Base-by-base conservation (phyloP, 2,113 vertebrate genomes). In the Barbus barbus region DNA sequence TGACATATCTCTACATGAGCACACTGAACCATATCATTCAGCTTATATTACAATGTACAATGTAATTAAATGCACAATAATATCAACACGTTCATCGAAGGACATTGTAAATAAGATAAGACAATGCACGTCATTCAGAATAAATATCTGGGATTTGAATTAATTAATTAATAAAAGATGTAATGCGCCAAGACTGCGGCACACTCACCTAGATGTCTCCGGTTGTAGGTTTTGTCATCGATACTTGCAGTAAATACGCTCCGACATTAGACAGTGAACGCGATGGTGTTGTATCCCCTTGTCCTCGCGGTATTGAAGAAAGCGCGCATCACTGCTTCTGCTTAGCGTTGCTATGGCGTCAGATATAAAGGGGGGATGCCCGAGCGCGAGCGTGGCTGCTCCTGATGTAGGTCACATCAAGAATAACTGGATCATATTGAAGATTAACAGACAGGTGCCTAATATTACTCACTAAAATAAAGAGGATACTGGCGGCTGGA, bases 321-420 rank as follows among this genome's bases (percentile, higher is more conserved):
- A 77, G 82, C 82, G 72, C n/a, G 58, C 58, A 38, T 61, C 73
- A 22, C 11, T 46, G 16, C 48, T 72, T 75, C 53, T 24, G 82
- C 74, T 13, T 74, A 51, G 56, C 53, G 82, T 75, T 41, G 60
- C 78, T 77, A 87, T 84, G 72, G 53, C 72, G 78, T 74, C 78
- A 73, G 31, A 72, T 76, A 56, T 63, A 51, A 53, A 81, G 36
- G 63, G 79, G 75, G 73, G 72, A 48, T 38, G 78, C 79, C 58
- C 44, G 79, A 18, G 65, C 79, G 18, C 79, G 65, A 86, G n/a
- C 14, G 44, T 9, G 33, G 51, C 33, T 69, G 71, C 71, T 9
- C 75, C 60, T 74, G 73, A 87, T 87, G 78, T 77, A 61, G 77
- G 61, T 60, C 71, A 81, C 24, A 24, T 60, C 22, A 72, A 48